Evolutionary conservation across 2,113 vertebrate species (phyloP), one percentile per base, ranked within the genome.

Genomic region (Leptocoma aspasia): DNA sequence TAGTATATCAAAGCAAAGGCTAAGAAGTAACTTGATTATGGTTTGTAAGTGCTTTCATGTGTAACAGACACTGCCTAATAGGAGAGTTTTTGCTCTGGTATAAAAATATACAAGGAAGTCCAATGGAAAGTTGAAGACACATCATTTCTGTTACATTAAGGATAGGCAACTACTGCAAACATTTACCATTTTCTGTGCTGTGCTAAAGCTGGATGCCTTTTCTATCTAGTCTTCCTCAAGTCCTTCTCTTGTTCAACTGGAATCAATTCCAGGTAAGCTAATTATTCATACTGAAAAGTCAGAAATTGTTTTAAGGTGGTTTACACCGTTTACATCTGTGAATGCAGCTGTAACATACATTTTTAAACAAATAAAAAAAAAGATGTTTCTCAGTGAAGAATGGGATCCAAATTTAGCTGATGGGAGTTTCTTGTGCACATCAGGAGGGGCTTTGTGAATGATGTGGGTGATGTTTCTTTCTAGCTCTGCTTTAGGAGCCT

Each of bases 41-140:
- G 75, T 88, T 91, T 94, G 17, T 93, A 94, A 95, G 85, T 80
- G 76, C 76, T 92, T 90, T 93, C 49, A 83, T 41, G 63, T 73
- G 75, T 76, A 96, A 89, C 11, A 42, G 63, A 73, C 31, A n/a
- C 31, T 89, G 47, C 47, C 39, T 86, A 86, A 91, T 6, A 90
- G 44, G 45, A 22, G 39, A 78, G 35, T 6, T 82, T 91, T 91
- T 22, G 3, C 57, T 92, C n/a, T 57, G 10, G 20, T 53, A 82
- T 44, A 90, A 84, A 94, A 88, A 91, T 30, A 72, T 47, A 69
- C 33, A 92, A 54, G 14, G 15, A 92, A 89, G 66, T 85, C 19
- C 35, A 85, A 45, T 16, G 41, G 22, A 87, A 94, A 65, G 35
- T 7, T 77, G 59, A 91, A 92, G 49, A 52, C 13, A n/a, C 13